Percentiles rank a stretch among this genome's conserved stretches.
phyloP scores from a whole-genome alignment of 2,888 invertebrate species.

The Luffia ferchaultella region DNA sequence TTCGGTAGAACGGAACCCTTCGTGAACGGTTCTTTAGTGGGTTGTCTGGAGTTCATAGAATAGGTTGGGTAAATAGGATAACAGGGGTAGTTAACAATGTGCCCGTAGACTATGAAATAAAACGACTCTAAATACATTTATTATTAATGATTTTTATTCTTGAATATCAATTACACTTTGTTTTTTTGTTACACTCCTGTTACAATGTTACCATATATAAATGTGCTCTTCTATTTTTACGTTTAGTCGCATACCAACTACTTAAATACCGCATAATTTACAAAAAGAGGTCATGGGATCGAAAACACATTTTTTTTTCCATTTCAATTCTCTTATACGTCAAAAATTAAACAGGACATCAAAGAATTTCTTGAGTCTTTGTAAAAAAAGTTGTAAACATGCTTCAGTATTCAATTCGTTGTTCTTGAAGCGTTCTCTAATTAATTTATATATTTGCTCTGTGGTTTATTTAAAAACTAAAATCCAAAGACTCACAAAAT shows the following conservation, averaged over 20 bases:
- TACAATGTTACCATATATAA: slow-evolving; percentile 10
- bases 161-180: slow-evolving; percentile 55
- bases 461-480: slow-evolving; percentile 3
- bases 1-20: too few relatives aligned
- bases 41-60: too few relatives aligned
- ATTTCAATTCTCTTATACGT: background rate
- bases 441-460: slow-evolving; percentile 14
- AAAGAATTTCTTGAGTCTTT: slow-evolving; percentile 28
- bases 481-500: background rate
- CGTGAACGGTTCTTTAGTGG: too few relatives aligned
- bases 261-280: background rate
- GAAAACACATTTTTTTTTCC: background rate
- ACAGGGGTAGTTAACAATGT: too few relatives aligned
- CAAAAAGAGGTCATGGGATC: background rate
- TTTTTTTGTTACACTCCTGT: slow-evolving; percentile 39
- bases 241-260: background rate
- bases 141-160: slow-evolving; percentile 50
- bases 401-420: too few relatives aligned
- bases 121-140: slow-evolving; percentile 37
- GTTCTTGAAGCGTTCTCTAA: slow-evolving; percentile 20
- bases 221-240: slow-evolving; percentile 7
- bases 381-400: too few relatives aligned
- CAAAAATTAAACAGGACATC: slow-evolving; percentile 5
- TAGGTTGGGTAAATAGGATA: too few relatives aligned
- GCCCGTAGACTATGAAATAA: too few relatives aligned